These are phyloP conservation scores for Melitaea cinxia DNA, from an alignment of 1,140 invertebrate species.

Conservation along the genomic window DNA sequence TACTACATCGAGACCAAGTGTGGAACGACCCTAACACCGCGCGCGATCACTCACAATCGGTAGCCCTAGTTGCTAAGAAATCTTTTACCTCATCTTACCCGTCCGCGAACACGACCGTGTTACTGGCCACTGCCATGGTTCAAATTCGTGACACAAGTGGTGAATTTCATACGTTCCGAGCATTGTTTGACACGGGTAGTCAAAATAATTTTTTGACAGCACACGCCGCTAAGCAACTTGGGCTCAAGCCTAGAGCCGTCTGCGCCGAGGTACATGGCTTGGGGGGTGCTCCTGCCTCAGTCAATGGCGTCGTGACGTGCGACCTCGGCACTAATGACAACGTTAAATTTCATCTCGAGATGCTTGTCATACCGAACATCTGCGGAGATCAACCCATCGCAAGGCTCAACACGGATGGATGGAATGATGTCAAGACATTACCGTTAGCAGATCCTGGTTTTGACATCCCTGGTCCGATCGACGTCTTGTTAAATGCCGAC, in stretches of 20 bases:
- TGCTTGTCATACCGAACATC: conserved; percentile 30
- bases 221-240: not conserved
- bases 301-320: not conserved
- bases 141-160: not conserved
- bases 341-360: not conserved
- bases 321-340: not conserved
- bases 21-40: not conserved
- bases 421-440: conserved; percentile 30
- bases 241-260: not conserved
- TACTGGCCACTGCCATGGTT: not conserved
- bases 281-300: not conserved
- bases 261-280: not conserved
- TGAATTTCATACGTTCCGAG: not conserved
- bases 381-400: conserved; percentile 40
- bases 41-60: too few species aligned
- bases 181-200: not conserved
- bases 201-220: not conserved
- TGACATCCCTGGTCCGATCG: conserved; percentile 32
- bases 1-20: not conserved
- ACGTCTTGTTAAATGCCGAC: conserved; percentile 35
- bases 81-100: too few species aligned
- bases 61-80: too few species aligned
- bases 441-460: conserved; percentile 35
- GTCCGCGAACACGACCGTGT: not conserved
- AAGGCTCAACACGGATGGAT: conserved; percentile 28